Evolutionary conservation across 2,888 invertebrate species (phyloP), one percentile per base, ranked within the genome.

Genomic region (Rugalucina vietnamica): DNA sequence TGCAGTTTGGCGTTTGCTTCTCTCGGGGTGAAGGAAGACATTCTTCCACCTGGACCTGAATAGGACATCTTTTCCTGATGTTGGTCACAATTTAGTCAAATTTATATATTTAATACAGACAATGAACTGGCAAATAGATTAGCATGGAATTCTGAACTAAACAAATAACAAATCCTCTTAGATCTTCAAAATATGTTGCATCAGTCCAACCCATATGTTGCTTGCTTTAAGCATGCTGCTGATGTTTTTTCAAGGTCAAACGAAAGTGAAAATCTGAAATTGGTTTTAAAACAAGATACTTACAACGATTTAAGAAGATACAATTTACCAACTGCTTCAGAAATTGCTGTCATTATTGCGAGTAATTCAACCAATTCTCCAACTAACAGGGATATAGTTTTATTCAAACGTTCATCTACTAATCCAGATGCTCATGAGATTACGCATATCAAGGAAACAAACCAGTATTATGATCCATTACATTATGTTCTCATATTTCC

Each of bases 381-480:
- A 76, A 60, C 50, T 24, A 72, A 78, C 39, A 77, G 78, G 43
- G 73, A 82, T 73, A 73, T 82, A 36, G 74, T 82, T 27, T 39
- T 81, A 57, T 76, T 77, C n/a, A 75, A 60, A 49, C 21, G 36
- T 27, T 39, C 75, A 36, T 65, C 54, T n/a, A 69, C 50, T 70
- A 69, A 69, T 36, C 76, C 72, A n/a, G 57, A 54, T 39, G 50
- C 50, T n/a, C 32, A 65, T 54, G 32, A 70, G 24, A 72, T 78
- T 50, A 34, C 49, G 24, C 77, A 72, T 49, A 82, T 79, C n/a
- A 73, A 71, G 29, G 77, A 77, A 32, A 71, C 36, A 10, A 73
- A 82, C 69, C 77, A 34, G 65, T 54, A 54, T n/a, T 78, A 82
- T 73, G 82, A 82, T 49, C 78, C 78, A 49, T 39, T 79, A 32